Percentiles rank a stretch among this genome's conserved stretches.
Evolutionary conservation across 2,797 vertebrate genomes (phyloP).

Genomic region (Eulemur albifrons): DNA sequence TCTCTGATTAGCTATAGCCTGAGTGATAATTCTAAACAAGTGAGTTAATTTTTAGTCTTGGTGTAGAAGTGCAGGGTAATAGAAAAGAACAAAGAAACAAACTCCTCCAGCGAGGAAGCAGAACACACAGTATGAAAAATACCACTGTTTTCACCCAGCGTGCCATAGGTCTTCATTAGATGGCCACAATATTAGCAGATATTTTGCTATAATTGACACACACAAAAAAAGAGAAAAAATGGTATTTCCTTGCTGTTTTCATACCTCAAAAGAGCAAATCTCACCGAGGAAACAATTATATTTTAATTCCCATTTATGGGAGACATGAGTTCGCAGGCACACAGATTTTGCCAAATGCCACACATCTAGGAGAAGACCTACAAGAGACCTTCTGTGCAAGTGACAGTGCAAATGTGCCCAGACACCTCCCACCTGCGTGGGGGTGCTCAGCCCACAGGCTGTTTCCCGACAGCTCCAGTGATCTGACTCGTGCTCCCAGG

Average conservation of each 20-base stretch:
- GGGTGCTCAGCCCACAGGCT: background rate
- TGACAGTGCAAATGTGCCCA: background rate
- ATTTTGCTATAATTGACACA: background rate
- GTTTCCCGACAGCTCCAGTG: background rate
- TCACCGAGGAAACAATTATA: constrained; percentile 29
- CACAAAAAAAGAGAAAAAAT: constrained; percentile 7
- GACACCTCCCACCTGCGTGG: background rate
- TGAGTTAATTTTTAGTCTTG: constrained; percentile 72
- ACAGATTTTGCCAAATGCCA: background rate
- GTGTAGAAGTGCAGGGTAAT: constrained; percentile 37
- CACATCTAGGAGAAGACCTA: background rate
- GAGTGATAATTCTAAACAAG: constrained; percentile 59
- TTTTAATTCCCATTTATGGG: background rate
- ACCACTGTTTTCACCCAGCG: background rate
- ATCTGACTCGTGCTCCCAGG: background rate
- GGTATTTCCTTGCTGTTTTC: background rate
- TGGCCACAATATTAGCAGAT: background rate
- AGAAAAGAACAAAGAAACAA: constrained; percentile 40
- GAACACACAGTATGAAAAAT: background rate
- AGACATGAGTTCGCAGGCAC: background rate
- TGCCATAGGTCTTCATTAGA: background rate
- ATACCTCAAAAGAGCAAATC: background rate
- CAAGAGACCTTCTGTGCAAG: background rate
- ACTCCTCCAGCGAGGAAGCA: background rate
- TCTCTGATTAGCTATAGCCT: constrained; percentile 37